Evolutionary conservation across 2,888 invertebrate species (phyloP).

Genomic region (Poecilus cupreus): DNA sequence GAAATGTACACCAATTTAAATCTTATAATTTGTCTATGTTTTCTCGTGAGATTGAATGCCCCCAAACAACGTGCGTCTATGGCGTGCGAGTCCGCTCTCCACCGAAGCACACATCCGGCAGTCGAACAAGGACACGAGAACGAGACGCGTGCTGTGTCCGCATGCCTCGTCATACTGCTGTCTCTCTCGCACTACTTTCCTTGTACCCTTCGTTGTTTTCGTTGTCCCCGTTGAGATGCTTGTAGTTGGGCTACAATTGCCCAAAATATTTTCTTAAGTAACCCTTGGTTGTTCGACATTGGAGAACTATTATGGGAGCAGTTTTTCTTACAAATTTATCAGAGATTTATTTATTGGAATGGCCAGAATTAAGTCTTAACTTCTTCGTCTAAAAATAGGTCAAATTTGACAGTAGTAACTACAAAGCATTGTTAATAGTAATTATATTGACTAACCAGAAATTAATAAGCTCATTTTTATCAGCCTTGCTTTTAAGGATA

Average conservation of each 20-base stretch:
- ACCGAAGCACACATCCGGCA: conserved; percentile 54
- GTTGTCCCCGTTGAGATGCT: not conserved
- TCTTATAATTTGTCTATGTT: not conserved
- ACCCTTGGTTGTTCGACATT: not conserved
- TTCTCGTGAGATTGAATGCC: not conserved
- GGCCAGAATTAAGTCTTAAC: too few relatives aligned
- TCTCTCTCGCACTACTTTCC: not conserved
- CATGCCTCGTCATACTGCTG: not conserved
- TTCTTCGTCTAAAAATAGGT: too few relatives aligned
- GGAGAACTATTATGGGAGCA: too few relatives aligned
- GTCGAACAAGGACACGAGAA: conserved; percentile 47
- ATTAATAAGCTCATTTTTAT: too few relatives aligned
- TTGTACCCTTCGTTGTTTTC: not conserved
- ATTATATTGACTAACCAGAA: too few relatives aligned
- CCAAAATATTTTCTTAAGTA: conserved; percentile 29
- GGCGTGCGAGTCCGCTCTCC: conserved; percentile 18
- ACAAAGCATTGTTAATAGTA: too few relatives aligned
- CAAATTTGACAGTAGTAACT: too few relatives aligned
- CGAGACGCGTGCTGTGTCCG: conserved; percentile 13
- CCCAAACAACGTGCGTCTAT: conserved; percentile 12
- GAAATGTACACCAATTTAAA: too few relatives aligned
- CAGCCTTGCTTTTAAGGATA: too few relatives aligned
- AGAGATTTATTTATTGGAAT: too few relatives aligned
- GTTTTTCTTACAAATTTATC: too few relatives aligned
- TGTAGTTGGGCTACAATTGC: conserved; percentile 1